A percentile compares a stretch with the other conserved stretches of the same genome.
Evolutionary conservation across 2,113 vertebrate species (phyloP).

Genomic region (Lota lota): DNA sequence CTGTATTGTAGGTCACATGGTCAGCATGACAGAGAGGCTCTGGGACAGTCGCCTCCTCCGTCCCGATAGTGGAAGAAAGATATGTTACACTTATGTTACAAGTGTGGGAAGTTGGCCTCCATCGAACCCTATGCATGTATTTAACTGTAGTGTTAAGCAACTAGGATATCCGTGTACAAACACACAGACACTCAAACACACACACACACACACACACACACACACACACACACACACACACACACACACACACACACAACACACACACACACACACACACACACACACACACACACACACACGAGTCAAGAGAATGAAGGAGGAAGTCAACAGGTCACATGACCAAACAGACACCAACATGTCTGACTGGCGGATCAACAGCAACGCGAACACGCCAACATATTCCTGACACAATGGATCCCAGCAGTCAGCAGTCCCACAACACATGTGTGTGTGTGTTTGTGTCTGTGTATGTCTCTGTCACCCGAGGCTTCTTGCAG

Average conservation of each 20-base stretch:
- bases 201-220: constrained; percentile 7
- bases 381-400: neutral
- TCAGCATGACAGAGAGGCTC: no score
- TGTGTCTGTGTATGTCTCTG: no score
- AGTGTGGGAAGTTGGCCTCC: no score
- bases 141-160: neutral
- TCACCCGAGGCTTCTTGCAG: no score
- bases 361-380: constrained; percentile 18
- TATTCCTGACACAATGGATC: neutral
- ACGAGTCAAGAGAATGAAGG: neutral
- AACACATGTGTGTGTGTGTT: no score
- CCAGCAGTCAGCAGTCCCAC: no score
- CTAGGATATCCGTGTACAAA: neutral
- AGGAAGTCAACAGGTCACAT: neutral
- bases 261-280: neutral
- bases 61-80: no score
- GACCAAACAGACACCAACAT: neutral
- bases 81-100: no score
- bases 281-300: neutral
- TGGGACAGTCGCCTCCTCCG: no score
- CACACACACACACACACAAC: constrained; percentile 1
- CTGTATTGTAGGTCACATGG: no score
- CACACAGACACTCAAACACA: neutral
- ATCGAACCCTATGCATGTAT: no score
- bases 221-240: no score